Conservation (phyloP, 2,113 vertebrate species). For the Aepyceros melampus region DNA sequence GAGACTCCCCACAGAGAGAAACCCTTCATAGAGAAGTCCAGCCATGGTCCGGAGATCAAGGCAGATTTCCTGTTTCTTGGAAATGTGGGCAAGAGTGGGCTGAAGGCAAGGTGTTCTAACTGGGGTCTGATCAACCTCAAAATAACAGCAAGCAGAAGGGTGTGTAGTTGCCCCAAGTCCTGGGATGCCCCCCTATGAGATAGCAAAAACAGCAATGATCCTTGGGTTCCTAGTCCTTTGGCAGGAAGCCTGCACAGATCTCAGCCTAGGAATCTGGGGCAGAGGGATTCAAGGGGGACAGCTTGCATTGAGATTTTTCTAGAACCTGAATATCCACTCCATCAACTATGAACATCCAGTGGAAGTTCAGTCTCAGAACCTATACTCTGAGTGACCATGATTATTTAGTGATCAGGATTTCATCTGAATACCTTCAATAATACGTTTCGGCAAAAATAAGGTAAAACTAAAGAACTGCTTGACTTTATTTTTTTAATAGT, state of each 20-base stretch:
- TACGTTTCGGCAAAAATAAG: background rate
- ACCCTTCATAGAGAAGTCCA: background rate
- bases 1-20: background rate
- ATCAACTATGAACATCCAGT: background rate
- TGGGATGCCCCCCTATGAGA: background rate
- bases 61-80: background rate
- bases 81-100: background rate
- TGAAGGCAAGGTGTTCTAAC: background rate
- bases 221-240: background rate
- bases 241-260: background rate
- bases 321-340: background rate
- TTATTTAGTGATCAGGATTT: background rate
- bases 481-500: background rate
- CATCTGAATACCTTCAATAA: slow-evolving; percentile 4
- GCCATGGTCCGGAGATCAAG: background rate
- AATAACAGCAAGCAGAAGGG: background rate
- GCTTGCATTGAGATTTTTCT: background rate
- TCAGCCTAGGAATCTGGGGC: background rate
- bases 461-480: slow-evolving; percentile 1
- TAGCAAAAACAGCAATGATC: background rate
- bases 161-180: background rate
- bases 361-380: background rate
- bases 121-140: background rate
- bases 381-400: background rate
- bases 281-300: background rate